Percentiles rank a stretch among this genome's conserved stretches.
Evolutionary conservation across 2,797 vertebrate species (phyloP).

Genomic region (Erethizon dorsatum): DNA sequence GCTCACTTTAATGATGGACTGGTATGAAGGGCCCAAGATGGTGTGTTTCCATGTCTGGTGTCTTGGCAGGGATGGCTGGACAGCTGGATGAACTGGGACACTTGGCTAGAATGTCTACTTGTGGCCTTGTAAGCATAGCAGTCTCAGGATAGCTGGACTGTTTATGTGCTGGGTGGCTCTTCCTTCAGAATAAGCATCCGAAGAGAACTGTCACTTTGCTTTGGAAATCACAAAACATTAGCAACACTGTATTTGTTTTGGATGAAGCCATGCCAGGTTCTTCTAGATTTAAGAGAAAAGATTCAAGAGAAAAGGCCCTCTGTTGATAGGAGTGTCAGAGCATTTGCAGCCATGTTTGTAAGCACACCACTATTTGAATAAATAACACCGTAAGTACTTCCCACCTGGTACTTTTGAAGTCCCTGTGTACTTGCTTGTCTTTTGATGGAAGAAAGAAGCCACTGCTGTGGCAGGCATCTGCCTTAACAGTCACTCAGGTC

Average conservation of each 20-base stretch:
- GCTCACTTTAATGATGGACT: background rate
- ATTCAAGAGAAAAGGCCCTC: background rate
- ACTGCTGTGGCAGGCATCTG: background rate
- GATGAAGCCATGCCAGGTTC: background rate
- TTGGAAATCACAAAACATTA: slow-evolving; percentile 36
- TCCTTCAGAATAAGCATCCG: background rate
- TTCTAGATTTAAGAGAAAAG: slow-evolving; percentile 5
- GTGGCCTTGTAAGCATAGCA: background rate
- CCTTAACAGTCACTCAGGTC: background rate
- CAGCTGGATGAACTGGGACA: background rate
- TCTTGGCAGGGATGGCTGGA: background rate
- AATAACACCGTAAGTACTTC: background rate
- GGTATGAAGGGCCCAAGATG: background rate
- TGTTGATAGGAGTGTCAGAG: background rate
- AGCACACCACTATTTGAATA: background rate
- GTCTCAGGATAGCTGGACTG: background rate
- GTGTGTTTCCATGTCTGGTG: fast-evolving
- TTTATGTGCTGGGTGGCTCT: background rate
- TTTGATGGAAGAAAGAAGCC: background rate
- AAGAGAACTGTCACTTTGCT: background rate
- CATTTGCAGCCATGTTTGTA: background rate
- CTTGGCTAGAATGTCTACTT: background rate
- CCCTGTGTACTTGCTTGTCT: background rate
- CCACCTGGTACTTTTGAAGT: background rate
- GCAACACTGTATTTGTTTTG: background rate